A percentile compares a stretch with the other conserved stretches of the same genome.
These are phyloP conservation scores for Myrmophylax atrothorax DNA, from an alignment of 2,113 vertebrate species.

Conservation along the genomic window DNA sequence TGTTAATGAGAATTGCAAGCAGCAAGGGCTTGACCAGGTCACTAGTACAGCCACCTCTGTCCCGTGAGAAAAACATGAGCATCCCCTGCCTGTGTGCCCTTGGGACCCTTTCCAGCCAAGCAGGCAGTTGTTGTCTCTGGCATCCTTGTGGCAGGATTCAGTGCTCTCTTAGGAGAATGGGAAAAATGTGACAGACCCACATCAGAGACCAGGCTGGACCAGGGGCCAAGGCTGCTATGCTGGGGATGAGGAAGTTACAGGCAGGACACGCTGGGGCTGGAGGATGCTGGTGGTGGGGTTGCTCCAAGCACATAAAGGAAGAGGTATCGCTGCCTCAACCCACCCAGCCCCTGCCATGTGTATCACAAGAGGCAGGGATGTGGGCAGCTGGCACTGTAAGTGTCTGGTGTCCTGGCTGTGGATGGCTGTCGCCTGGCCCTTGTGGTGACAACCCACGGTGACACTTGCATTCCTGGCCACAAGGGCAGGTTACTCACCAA, in stretches of 20 bases:
- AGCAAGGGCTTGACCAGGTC: neutral
- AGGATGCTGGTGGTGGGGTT: neutral
- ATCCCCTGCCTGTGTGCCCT: neutral
- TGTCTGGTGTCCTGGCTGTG: neutral
- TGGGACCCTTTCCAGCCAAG: neutral
- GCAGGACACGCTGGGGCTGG: neutral
- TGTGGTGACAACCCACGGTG: neutral
- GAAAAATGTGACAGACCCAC: rapidly evolving
- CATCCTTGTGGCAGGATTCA: neutral
- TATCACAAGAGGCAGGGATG: neutral
- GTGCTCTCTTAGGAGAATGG: neutral
- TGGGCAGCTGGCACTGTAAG: neutral
- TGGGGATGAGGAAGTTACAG: neutral
- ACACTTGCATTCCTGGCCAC: conserved; percentile 13
- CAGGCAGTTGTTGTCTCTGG: neutral
- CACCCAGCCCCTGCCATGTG: neutral
- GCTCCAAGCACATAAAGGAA: neutral
- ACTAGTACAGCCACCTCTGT: neutral
- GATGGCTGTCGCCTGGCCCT: neutral
- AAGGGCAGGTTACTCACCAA: conserved; percentile 51
- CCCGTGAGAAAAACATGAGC: neutral
- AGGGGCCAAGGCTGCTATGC: neutral
- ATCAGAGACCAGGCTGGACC: neutral
- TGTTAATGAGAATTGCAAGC: conserved; percentile 23
- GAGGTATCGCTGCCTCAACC: neutral